Percentiles rank a stretch among this genome's conserved stretches.
Evolutionary conservation across 2,797 vertebrate genomes (phyloP).

Genomic region (Zenarchopterus dispar): DNA sequence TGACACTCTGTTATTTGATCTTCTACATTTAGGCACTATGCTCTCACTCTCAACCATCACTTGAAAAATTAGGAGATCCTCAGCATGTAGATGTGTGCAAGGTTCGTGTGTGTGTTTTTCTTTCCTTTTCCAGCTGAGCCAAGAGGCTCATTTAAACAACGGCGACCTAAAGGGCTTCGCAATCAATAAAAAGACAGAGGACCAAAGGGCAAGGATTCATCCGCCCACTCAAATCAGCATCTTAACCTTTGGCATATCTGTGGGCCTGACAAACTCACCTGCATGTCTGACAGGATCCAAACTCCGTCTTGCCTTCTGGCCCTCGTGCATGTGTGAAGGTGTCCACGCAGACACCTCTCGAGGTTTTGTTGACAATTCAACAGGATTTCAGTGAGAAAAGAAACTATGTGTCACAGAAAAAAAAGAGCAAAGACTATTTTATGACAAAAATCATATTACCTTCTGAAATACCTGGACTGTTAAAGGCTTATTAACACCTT

Average conservation of each 20-base stretch:
- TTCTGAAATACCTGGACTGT: not conserved
- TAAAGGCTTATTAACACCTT: conserved; percentile 10
- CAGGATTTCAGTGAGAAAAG: not conserved
- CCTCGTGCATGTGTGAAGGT: conserved; percentile 1
- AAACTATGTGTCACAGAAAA: not conserved
- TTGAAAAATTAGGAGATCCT: conserved; percentile 49
- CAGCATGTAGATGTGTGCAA: conserved; percentile 24
- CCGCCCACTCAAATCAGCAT: conserved; percentile 62
- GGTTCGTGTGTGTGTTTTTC: not conserved
- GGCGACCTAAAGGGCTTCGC: conserved; percentile 59
- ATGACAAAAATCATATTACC: no score
- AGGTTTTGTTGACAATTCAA: conserved; percentile 1
- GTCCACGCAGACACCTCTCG: not conserved
- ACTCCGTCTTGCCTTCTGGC: conserved; percentile 31
- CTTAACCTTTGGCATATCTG: conserved; percentile 73
- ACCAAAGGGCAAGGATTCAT: conserved; percentile 70
- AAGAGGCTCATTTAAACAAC: conserved; percentile 56
- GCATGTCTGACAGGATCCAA: conserved; percentile 38
- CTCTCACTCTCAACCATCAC: conserved; percentile 23
- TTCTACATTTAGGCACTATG: conserved; percentile 41
- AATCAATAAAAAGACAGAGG: conserved; percentile 67
- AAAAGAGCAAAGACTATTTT: no score
- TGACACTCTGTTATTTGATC: conserved; percentile 47
- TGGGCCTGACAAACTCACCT: conserved; percentile 56
- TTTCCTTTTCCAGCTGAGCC: conserved; percentile 18